A percentile compares a stretch with the other conserved stretches of the same genome.
Conservation (phyloP, 2,888 invertebrate genomes). For the Onchidella celtica region DNA sequence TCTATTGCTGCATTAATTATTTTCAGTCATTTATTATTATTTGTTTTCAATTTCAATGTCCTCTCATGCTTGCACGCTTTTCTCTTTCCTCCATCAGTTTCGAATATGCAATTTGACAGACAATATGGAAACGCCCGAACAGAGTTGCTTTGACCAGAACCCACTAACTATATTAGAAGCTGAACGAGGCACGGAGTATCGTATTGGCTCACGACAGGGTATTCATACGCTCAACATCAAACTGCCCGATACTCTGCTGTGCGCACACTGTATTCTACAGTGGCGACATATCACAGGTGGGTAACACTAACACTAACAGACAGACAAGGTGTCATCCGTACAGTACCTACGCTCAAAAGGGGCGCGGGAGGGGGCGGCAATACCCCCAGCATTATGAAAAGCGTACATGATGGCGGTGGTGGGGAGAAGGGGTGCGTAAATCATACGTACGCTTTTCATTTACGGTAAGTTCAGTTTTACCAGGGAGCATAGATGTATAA, state of each 20-base stretch:
- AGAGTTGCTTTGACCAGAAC: constrained; percentile 24
- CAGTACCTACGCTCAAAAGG: too few species aligned
- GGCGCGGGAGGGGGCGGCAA: too few species aligned
- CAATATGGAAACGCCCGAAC: constrained; percentile 5
- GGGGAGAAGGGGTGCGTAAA: too few species aligned
- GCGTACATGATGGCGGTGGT: too few species aligned
- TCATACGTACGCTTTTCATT: too few species aligned
- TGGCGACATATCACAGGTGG: constrained; percentile 5
- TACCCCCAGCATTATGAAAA: too few species aligned
- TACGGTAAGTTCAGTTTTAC: too few species aligned
- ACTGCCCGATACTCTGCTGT: neutral
- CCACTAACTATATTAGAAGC: neutral
- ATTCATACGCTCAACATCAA: constrained; percentile 1
- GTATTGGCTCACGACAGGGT: constrained; percentile 6
- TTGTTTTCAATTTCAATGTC: neutral
- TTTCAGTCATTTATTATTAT: too few species aligned
- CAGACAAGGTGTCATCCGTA: too few species aligned
- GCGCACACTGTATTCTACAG: constrained; percentile 19
- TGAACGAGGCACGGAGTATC: neutral
- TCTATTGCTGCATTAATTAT: too few species aligned
- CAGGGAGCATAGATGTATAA: too few species aligned
- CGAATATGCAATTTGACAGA: neutral
- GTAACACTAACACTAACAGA: too few species aligned
- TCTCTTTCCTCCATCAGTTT: constrained; percentile 4
- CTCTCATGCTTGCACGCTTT: neutral